phyloP scores from a whole-genome alignment of 2,113 vertebrate species.

The Bucco capensis region DNA sequence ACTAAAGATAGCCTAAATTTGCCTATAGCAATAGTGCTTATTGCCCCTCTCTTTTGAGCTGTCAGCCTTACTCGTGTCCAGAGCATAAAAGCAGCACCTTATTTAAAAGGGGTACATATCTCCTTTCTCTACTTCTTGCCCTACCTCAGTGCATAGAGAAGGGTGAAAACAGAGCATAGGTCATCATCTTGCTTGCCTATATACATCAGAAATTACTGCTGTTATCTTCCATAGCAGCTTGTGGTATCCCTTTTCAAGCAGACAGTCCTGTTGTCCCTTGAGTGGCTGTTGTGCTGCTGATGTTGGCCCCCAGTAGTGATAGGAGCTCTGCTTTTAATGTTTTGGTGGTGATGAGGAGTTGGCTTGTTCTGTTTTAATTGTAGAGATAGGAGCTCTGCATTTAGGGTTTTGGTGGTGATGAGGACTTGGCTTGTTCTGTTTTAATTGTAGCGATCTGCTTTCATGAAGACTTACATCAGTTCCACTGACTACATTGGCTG shows the following conservation, averaged over 20 bases:
- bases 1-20: neutral
- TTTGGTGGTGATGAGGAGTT: neutral
- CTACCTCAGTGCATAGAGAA: neutral
- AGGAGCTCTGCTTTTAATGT: neutral
- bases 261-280: neutral
- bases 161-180: neutral
- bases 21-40: neutral
- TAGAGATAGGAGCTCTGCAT: neutral
- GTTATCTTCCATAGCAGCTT: slow-evolving; percentile 49
- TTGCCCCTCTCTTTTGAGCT: neutral
- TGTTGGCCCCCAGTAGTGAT: neutral
- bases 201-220: slow-evolving; percentile 31
- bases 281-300: slow-evolving; percentile 3
- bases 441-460: neutral
- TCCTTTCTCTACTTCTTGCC: neutral
- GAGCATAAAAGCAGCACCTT: neutral
- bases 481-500: neutral
- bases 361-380: neutral
- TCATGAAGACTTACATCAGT: neutral
- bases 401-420: neutral
- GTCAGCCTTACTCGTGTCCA: neutral
- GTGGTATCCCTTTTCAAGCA: slow-evolving; percentile 23
- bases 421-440: neutral
- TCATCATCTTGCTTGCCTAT: neutral
- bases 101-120: neutral